Percentiles rank a stretch among this genome's conserved stretches.
Evolutionary conservation across 2,888 invertebrate species (phyloP).

Genomic region (Parnassius smintheus): DNA sequence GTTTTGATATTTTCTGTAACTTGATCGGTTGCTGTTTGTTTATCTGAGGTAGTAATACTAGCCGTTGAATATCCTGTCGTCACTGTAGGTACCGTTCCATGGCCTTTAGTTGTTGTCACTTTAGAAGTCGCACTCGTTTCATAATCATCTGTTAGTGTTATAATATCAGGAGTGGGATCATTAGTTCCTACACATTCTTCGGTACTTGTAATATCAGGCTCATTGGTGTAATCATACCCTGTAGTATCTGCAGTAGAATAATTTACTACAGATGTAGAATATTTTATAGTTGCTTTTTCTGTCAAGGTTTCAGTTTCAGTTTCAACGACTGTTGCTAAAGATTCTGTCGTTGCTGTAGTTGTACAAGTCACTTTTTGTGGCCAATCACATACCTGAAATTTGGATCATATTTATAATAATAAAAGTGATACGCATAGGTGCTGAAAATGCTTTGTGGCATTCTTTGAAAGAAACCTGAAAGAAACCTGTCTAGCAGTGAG

Average conservation of each 20-base stretch:
- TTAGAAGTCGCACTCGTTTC: background rate
- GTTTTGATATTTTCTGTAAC: conserved; percentile 8
- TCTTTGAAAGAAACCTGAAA: too few relatives aligned
- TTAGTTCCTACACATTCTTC: background rate
- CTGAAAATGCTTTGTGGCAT: too few relatives aligned
- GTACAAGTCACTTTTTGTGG: conserved; percentile 26
- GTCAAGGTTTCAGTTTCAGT: background rate
- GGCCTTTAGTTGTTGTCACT: background rate
- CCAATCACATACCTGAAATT: conserved; percentile 40
- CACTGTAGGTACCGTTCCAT: background rate
- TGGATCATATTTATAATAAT: background rate
- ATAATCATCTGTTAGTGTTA: background rate
- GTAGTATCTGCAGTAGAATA: background rate
- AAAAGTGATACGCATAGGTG: too few relatives aligned
- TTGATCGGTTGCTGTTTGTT: conserved; percentile 8
- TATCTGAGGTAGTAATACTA: conserved; percentile 32
- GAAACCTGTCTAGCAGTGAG: too few relatives aligned
- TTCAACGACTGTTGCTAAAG: background rate
- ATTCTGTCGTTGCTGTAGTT: conserved; percentile 21
- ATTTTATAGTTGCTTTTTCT: background rate
- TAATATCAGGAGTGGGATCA: background rate
- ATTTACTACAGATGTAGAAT: background rate
- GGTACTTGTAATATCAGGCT: background rate
- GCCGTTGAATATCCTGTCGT: conserved; percentile 32
- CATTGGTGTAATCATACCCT: background rate